These are phyloP conservation scores for Carposina sasakii DNA, from an alignment of 1,140 invertebrate species.

Conservation along the genomic window DNA sequence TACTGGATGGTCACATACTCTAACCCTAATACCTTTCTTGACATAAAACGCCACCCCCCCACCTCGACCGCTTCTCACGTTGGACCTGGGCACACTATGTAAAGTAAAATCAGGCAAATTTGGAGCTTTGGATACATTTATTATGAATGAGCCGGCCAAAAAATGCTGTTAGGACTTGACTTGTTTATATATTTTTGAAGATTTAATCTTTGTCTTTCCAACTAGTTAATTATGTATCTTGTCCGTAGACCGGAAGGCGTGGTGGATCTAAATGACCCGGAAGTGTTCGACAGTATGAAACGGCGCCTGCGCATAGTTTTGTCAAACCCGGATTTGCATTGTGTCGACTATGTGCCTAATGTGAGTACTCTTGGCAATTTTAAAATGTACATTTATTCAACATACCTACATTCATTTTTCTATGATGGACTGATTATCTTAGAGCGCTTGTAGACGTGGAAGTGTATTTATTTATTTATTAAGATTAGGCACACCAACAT, in stretches of 20 bases:
- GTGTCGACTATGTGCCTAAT: slow-evolving; percentile 54
- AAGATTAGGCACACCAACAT: no score
- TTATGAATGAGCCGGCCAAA: no score
- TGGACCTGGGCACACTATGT: neutral
- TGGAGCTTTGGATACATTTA: no score
- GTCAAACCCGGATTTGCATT: slow-evolving; percentile 82
- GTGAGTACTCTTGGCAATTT: no score
- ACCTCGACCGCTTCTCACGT: neutral
- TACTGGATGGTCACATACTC: neutral
- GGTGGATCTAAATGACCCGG: slow-evolving; percentile 53
- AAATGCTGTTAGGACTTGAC: no score
- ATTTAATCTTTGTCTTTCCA: no score
- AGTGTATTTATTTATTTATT: no score
- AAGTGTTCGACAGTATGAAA: slow-evolving; percentile 88
- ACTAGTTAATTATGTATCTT: neutral
- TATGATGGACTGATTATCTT: no score
- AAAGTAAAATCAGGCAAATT: slow-evolving; percentile 4
- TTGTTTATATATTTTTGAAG: no score
- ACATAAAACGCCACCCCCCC: slow-evolving; percentile 9
- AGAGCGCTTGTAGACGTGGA: no score
- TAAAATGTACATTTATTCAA: slow-evolving; percentile 7
- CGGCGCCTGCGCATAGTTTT: slow-evolving; percentile 93
- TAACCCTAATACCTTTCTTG: neutral
- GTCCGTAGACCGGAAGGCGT: slow-evolving; percentile 45
- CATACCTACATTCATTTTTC: no score